Evolutionary conservation across 2,888 invertebrate species (phyloP), one percentile per base, ranked within the genome.

Genomic region (Frankliniella fusca): DNA sequence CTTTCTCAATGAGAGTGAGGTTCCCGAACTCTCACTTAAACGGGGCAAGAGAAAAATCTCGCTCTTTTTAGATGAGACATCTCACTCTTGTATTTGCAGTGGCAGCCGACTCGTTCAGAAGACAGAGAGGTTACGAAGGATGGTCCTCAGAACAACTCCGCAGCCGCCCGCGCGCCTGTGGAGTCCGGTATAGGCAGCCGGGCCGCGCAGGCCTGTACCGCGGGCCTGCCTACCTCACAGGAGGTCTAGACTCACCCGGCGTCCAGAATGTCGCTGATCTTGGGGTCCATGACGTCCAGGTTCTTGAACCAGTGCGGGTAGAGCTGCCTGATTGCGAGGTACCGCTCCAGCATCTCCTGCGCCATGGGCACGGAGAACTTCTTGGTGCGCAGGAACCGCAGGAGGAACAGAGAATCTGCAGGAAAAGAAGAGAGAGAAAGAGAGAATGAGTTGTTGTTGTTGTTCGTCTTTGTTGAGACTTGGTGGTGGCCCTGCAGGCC

Each of bases 231-330:
- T 70, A n/a, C 70, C 70, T 23, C 2, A 9, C 70, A 23, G 23
- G 27, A 9, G 23, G 12, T 12, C 10, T 15, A 61, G 20, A 83
- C 83, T n/a, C 94, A 95, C 0, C 97, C 97, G 28, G 92, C 92
- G 84, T 94, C 93, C 84, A 97, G 92, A 70, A 97, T 94, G 76
- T 94, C 94, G 28, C 93, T 92, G 83, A 97, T 90, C 81, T 93
- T 92, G 0, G 94, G 93, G 87, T 96, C 95, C 83, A 94, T 90
- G 81, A 94, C 92, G 86, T 96, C 94, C 81, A 96, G 89, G 83
- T 93, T 93, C 85, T 92, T 91, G 89, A 96, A 97, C 96, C 96
- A 96, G 81, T 94, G 92, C 0, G 96, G 95, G 86, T 95, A 94
- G 86, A 95, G 90, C 87, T 95, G 94, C 10, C 97, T 90, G 84